These are phyloP conservation scores for Botia almorhae DNA, from an alignment of 2,797 vertebrate genomes.

Conservation along the genomic window DNA sequence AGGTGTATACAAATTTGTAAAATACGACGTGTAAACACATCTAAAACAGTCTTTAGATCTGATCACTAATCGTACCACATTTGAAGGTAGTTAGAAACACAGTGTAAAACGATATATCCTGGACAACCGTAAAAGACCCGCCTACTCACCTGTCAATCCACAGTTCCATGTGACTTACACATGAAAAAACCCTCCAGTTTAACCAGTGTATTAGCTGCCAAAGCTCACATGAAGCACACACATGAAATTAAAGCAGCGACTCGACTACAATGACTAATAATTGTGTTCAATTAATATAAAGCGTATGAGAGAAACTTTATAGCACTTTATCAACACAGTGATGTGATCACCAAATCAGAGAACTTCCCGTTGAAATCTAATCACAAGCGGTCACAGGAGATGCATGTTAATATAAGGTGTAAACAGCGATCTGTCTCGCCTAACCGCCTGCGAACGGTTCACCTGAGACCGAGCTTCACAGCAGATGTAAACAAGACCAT, in stretches of 20 bases:
- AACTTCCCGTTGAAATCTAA: background rate
- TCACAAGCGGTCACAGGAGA: background rate
- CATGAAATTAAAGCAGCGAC: background rate
- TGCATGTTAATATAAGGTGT: constrained; percentile 2
- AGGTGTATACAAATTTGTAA: no score
- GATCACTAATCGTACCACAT: no score
- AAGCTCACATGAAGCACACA: background rate
- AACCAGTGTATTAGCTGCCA: background rate
- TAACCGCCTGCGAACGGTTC: background rate
- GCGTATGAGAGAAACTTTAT: background rate
- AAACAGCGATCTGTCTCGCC: background rate
- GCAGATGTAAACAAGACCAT: background rate
- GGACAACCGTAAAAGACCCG: no score
- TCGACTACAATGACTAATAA: background rate
- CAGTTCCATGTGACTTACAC: no score
- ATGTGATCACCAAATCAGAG: background rate
- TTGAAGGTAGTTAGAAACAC: no score
- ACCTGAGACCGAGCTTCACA: background rate
- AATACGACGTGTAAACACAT: no score
- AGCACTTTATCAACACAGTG: background rate
- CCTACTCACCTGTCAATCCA: no score
- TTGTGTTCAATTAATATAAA: background rate
- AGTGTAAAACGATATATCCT: no score
- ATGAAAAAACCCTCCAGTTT: background rate
- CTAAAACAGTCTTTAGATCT: no score